These are phyloP conservation scores for Papilio elwesi DNA, from an alignment of 2,888 invertebrate genomes.

Conservation along the genomic window DNA sequence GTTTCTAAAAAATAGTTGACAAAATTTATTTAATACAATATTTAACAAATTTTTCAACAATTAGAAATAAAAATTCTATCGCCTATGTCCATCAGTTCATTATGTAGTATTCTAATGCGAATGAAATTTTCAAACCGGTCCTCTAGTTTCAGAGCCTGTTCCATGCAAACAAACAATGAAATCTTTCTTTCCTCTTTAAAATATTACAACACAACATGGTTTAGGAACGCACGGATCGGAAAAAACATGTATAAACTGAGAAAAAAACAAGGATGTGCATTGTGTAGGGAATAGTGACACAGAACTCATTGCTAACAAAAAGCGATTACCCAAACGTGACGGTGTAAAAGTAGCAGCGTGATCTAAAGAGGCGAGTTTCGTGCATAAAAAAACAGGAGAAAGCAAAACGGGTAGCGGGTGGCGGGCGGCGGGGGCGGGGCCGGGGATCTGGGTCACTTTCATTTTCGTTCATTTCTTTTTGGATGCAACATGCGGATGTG, in stretches of 20 bases:
- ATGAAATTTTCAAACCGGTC: too few relatives aligned
- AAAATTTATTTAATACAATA: too few relatives aligned
- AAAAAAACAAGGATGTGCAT: constrained; percentile 13
- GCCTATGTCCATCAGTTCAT: too few relatives aligned
- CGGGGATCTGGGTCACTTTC: constrained; percentile 80
- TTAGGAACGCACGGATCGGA: too few relatives aligned
- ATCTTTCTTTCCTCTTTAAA: too few relatives aligned
- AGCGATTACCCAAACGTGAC: constrained; percentile 39
- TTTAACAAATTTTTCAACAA: too few relatives aligned
- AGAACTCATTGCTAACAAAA: constrained; percentile 28
- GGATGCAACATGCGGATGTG: constrained; percentile 75
- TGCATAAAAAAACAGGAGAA: constrained; percentile 73
- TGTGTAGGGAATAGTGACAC: constrained; percentile 55
- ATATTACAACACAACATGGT: too few relatives aligned
- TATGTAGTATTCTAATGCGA: too few relatives aligned
- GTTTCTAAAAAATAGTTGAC: too few relatives aligned
- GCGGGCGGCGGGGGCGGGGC: constrained; percentile 50
- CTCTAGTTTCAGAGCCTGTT: too few relatives aligned
- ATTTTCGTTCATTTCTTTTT: constrained; percentile 84
- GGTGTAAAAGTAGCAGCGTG: constrained; percentile 31
- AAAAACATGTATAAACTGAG: not conserved
- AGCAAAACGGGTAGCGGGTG: constrained; percentile 59
- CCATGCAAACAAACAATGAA: too few relatives aligned
- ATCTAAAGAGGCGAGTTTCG: constrained; percentile 33
- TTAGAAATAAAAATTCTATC: too few relatives aligned